phyloP scores from a whole-genome alignment of 1,140 invertebrate species.

The Lycorma delicatula region DNA sequence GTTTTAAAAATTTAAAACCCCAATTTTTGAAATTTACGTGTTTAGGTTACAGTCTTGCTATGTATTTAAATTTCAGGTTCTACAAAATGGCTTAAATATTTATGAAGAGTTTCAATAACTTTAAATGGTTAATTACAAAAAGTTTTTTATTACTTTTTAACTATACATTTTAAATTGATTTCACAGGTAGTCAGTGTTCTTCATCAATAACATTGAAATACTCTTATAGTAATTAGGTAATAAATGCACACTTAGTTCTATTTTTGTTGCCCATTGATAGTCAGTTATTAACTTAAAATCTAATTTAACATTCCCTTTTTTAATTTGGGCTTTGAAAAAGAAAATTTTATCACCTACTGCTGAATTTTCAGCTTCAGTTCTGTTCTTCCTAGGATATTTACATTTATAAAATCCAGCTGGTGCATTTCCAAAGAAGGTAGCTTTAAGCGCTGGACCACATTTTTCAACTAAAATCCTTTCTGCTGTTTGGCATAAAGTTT shows the following conservation, averaged over 20 bases:
- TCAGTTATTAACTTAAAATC: constrained; percentile 32
- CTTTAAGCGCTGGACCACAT: constrained; percentile 57
- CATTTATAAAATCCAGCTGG: constrained; percentile 85
- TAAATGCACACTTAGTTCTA: constrained; percentile 43
- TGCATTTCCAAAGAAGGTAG: constrained; percentile 73
- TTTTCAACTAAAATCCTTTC: constrained; percentile 61
- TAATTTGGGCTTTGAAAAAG: constrained; percentile 30
- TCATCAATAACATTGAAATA: too few species aligned
- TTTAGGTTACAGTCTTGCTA: too few species aligned
- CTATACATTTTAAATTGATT: too few species aligned
- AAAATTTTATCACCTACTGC: constrained; percentile 31
- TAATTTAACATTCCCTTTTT: constrained; percentile 19
- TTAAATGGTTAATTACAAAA: too few species aligned
- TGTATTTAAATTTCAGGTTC: too few species aligned
- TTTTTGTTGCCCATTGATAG: constrained; percentile 51
- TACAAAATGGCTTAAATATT: too few species aligned
- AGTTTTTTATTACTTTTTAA: too few species aligned
- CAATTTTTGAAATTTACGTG: too few species aligned
- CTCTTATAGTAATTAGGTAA: too few species aligned
- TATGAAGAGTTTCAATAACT: too few species aligned
- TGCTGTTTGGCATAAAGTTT: constrained; percentile 76
- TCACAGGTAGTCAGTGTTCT: too few species aligned
- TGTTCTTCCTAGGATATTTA: constrained; percentile 59
- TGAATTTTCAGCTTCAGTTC: constrained; percentile 36
- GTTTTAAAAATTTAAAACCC: too few species aligned